A percentile compares a stretch with the other conserved stretches of the same genome.
Conservation (phyloP, 2,797 vertebrate genomes). For the Dryobates pubescens region DNA sequence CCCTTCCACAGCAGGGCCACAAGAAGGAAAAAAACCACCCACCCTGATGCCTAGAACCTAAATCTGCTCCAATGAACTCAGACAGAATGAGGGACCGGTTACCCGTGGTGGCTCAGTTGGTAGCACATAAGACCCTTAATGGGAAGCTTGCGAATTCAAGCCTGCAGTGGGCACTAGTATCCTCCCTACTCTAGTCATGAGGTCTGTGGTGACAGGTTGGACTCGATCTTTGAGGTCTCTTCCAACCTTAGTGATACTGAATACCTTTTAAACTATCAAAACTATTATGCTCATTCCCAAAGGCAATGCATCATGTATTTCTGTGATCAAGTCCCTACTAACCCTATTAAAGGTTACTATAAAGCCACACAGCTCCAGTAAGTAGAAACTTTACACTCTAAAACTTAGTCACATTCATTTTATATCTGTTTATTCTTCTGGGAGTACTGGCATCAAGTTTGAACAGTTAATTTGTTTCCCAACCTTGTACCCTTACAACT, state of each 20-base stretch:
- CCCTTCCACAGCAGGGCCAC: accelerated
- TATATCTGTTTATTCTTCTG: not conserved
- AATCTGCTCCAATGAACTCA: not conserved
- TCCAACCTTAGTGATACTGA: too few relatives aligned
- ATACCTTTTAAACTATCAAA: not conserved
- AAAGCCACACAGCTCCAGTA: not conserved
- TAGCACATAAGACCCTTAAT: too few relatives aligned
- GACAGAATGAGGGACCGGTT: not conserved
- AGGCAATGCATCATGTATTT: not conserved
- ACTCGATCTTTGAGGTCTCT: too few relatives aligned
- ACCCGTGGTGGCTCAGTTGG: too few relatives aligned
- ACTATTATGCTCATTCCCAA: not conserved
- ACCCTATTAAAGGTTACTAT: not conserved
- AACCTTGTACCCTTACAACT: not conserved
- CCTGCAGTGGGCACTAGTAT: too few relatives aligned
- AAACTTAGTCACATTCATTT: not conserved
- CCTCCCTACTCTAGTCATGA: too few relatives aligned
- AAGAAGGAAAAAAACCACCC: not conserved
- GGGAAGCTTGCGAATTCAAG: too few relatives aligned
- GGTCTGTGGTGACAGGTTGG: too few relatives aligned
- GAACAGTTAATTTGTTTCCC: not conserved
- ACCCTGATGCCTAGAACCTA: not conserved
- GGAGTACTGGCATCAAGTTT: not conserved
- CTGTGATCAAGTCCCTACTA: not conserved
- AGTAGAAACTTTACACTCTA: not conserved